Percentiles rank a stretch among this genome's conserved stretches.
Evolutionary conservation across 2,888 invertebrate genomes (phyloP).

Genomic region (Andrena flavipes): DNA sequence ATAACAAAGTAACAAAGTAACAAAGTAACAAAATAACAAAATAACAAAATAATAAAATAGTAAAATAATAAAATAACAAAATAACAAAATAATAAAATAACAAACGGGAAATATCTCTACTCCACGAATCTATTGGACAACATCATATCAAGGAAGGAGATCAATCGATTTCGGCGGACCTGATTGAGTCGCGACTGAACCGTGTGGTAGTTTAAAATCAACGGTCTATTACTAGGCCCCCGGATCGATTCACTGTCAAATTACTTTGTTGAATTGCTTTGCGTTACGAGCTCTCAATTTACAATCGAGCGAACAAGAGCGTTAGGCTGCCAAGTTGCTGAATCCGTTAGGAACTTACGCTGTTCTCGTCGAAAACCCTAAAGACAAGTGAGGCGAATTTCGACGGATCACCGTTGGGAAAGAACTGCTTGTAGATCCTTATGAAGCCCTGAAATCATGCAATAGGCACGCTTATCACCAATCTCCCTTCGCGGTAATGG

Average conservation of each 20-base stretch:
- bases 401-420: conserved; percentile 99
- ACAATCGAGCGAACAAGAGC: neutral
- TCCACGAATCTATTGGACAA: neutral
- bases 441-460: conserved; percentile 94
- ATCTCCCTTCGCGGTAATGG: conserved; percentile 11
- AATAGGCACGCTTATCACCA: conserved; percentile 28
- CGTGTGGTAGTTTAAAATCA: neutral
- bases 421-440: conserved; percentile 99
- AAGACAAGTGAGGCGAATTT: conserved; percentile 99
- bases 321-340: neutral
- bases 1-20: no score
- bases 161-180: neutral
- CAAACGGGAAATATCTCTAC: neutral
- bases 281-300: neutral
- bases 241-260: neutral
- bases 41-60: no score
- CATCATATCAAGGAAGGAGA: neutral
- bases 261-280: neutral
- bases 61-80: no score
- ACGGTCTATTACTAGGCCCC: neutral
- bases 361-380: conserved; percentile 99
- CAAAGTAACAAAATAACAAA: no score
- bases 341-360: conserved; percentile 89
- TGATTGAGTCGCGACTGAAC: neutral
- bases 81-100: neutral